Evolutionary conservation across 2,888 invertebrate species (phyloP).

Genomic region (Strigamia crassipes): DNA sequence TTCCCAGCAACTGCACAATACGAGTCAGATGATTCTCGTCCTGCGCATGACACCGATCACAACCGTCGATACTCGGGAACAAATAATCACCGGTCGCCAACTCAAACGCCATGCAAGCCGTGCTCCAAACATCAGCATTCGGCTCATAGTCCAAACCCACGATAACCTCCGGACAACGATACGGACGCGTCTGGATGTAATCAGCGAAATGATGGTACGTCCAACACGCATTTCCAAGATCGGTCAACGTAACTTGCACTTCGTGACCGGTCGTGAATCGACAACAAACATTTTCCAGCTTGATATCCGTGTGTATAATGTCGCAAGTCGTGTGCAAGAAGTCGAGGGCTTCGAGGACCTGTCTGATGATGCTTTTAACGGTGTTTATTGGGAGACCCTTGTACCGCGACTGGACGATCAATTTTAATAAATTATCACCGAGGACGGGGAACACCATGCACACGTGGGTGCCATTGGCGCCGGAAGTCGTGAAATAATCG

Average conservation of each 20-base stretch:
- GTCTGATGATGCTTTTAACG: slow-evolving; percentile 92
- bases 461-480: slow-evolving; percentile 97
- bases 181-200: too few relatives aligned
- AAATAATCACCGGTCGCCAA: slow-evolving; percentile 98
- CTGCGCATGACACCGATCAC: too few relatives aligned
- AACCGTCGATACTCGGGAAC: slow-evolving; percentile 60
- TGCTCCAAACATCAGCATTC: too few relatives aligned
- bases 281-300: slow-evolving; percentile 68
- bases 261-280: slow-evolving; percentile 67
- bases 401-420: slow-evolving; percentile 97
- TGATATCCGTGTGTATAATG: slow-evolving; percentile 53
- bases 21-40: slow-evolving; percentile 85
- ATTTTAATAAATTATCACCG: slow-evolving; percentile 95
- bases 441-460: slow-evolving; percentile 99
- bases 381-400: slow-evolving; percentile 94
- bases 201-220: too few relatives aligned
- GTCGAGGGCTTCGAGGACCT: slow-evolving; percentile 57
- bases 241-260: too few relatives aligned
- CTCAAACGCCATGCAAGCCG: slow-evolving; percentile 49
- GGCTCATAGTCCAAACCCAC: too few relatives aligned
- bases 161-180: too few relatives aligned
- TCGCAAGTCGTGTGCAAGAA: too few relatives aligned
- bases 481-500: slow-evolving; percentile 97
- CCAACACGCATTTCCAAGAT: too few relatives aligned
- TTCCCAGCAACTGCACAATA: slow-evolving; percentile 95